Conservation (phyloP, 2,113 vertebrate genomes). For the Coptodon bakossiorum region DNA sequence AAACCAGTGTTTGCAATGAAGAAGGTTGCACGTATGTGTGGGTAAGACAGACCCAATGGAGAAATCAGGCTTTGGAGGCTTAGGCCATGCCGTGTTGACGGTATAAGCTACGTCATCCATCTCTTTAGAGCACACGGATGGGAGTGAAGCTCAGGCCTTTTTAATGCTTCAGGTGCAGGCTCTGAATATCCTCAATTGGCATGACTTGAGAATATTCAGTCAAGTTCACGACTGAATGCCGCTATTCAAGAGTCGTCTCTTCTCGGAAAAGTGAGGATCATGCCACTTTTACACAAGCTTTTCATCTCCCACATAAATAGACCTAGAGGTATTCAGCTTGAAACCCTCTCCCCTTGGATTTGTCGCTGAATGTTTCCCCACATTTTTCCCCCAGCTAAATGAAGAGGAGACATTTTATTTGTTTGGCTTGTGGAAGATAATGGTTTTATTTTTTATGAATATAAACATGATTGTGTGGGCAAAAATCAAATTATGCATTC, state of each 20-base stretch:
- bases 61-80: neutral
- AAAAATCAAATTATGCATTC: conserved; percentile 18
- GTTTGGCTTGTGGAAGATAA: conserved; percentile 22
- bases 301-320: conserved; percentile 41
- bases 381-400: conserved; percentile 24
- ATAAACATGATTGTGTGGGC: conserved; percentile 1
- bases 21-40: neutral
- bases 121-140: conserved; percentile 14
- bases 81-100: neutral
- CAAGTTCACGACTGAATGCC: neutral
- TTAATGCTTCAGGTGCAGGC: conserved; percentile 1
- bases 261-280: neutral
- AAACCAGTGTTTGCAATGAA: neutral
- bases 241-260: conserved; percentile 6
- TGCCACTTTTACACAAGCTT: conserved; percentile 13
- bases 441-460: conserved; percentile 21
- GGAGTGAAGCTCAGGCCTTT: conserved; percentile 1
- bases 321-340: conserved; percentile 33
- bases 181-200: neutral
- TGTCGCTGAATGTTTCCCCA: conserved; percentile 11
- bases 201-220: conserved; percentile 1
- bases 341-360: conserved; percentile 33
- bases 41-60: neutral
- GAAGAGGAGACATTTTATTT: conserved; percentile 42
- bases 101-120: conserved; percentile 13